Evolutionary conservation across 37 sponge, comb jelly and placozoan genomes (phyloP).

Genomic region (Cliona cf. orientalis): DNA sequence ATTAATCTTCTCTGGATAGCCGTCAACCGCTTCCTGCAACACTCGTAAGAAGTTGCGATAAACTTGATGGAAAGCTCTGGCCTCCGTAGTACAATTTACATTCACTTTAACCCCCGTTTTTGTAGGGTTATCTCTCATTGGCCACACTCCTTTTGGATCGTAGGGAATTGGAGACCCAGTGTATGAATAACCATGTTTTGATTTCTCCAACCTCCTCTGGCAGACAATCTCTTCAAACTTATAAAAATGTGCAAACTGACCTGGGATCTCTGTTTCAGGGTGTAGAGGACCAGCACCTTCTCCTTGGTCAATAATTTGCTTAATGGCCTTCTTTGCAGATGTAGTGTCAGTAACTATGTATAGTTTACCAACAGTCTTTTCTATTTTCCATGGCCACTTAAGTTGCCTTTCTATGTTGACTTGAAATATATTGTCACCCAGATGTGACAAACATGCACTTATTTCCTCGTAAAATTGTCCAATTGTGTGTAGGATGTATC

Average conservation of each 20-base stretch:
- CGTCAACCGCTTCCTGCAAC: conserved; percentile 44
- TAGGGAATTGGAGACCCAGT: conserved; percentile 34
- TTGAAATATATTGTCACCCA: background rate
- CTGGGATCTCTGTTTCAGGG: background rate
- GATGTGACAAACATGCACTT: background rate
- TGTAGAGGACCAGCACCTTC: conserved; percentile 48
- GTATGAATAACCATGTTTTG: conserved; percentile 7
- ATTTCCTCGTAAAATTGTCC: conserved; percentile 68
- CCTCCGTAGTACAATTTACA: conserved; percentile 37
- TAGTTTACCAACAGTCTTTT: conserved; percentile 5
- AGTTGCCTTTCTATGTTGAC: background rate
- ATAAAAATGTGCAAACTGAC: background rate
- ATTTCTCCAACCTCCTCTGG: too few species aligned
- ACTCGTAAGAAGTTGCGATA: conserved; percentile 35
- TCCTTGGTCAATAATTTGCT: conserved; percentile 52
- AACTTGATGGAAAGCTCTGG: conserved; percentile 43
- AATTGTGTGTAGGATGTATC: conserved; percentile 30
- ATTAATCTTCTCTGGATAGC: conserved; percentile 27
- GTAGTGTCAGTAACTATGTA: conserved; percentile 3
- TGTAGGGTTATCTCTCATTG: conserved; percentile 66
- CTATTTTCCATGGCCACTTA: conserved; percentile 22
- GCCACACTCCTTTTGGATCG: conserved; percentile 65
- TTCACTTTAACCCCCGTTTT: background rate
- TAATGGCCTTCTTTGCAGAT: conserved; percentile 30
- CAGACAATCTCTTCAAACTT: conserved; percentile 58